Evolutionary conservation across 2,113 vertebrate species (phyloP).

Genomic region (Clarias gariepinus): DNA sequence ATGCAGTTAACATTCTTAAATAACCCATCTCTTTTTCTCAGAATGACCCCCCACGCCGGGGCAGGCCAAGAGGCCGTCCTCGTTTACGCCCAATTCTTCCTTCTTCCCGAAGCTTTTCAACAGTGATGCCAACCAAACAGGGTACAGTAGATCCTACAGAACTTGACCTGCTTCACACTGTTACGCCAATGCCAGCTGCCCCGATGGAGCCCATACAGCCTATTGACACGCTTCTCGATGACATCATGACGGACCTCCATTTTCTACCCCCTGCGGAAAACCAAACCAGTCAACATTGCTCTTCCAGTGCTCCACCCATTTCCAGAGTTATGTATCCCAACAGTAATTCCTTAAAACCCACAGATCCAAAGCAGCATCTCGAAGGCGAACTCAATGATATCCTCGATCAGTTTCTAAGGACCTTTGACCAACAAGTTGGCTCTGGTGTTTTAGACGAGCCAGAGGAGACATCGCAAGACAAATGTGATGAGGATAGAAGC

Average conservation of each 20-base stretch:
- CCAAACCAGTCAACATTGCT: slow-evolving; percentile 8
- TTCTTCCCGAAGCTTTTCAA: slow-evolving; percentile 2
- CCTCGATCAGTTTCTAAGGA: slow-evolving; percentile 65
- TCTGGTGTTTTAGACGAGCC: background rate
- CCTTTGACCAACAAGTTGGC: slow-evolving; percentile 60
- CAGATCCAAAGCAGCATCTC: slow-evolving; percentile 30
- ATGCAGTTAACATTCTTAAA: background rate
- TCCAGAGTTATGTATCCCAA: background rate
- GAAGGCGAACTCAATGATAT: slow-evolving; percentile 62
- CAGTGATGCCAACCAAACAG: background rate
- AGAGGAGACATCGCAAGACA: slow-evolving; percentile 1
- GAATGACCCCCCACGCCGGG: slow-evolving; percentile 22
- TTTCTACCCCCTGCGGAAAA: slow-evolving; percentile 52
- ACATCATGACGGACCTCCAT: slow-evolving; percentile 65
- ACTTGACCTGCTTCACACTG: slow-evolving; percentile 39
- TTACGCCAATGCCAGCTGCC: slow-evolving; percentile 32
- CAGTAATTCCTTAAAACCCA: background rate
- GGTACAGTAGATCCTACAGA: slow-evolving; percentile 14
- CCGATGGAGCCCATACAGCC: slow-evolving; percentile 49
- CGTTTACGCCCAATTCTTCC: background rate
- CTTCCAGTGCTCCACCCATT: background rate
- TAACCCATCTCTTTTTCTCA: slow-evolving; percentile 36
- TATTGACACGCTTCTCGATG: slow-evolving; percentile 66
- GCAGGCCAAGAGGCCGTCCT: slow-evolving; percentile 34
- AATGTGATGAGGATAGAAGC: background rate